These are phyloP conservation scores for Takifugu ocellatus DNA, from an alignment of 2,797 vertebrate genomes.

Conservation along the genomic window DNA sequence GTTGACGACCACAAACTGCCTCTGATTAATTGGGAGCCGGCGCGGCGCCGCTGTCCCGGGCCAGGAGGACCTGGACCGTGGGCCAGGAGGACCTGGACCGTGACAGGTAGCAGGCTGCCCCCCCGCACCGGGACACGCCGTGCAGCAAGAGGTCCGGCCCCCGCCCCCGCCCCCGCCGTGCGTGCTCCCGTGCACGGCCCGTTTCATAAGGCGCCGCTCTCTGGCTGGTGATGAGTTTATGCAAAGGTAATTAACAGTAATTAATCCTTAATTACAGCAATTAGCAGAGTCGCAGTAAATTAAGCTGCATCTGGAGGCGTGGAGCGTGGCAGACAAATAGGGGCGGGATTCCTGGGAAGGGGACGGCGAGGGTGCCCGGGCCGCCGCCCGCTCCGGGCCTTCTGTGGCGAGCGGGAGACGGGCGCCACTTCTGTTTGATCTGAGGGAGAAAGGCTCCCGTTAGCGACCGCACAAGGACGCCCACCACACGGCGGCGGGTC, in stretches of 20 bases:
- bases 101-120: conserved; percentile 57
- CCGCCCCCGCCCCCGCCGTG: conserved; percentile 67
- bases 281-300: conserved; percentile 99
- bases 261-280: conserved; percentile 99
- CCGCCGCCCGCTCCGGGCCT: conserved; percentile 15
- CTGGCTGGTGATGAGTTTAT: conserved; percentile 99
- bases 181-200: conserved; percentile 87
- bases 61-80: conserved; percentile 61
- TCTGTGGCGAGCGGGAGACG: conserved; percentile 32
- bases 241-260: conserved; percentile 99
- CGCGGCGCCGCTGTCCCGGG: conserved; percentile 31
- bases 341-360: conserved; percentile 68
- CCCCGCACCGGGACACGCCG: conserved; percentile 55
- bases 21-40: conserved; percentile 44
- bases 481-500: conserved; percentile 72
- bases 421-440: conserved; percentile 54
- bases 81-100: conserved; percentile 59
- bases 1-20: background rate
- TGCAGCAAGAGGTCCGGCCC: conserved; percentile 65
- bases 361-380: conserved; percentile 74
- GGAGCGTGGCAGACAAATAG: conserved; percentile 77
- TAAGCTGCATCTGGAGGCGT: conserved; percentile 99
- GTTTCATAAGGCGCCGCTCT: conserved; percentile 99
- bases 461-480: conserved; percentile 71
- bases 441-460: conserved; percentile 66